These are phyloP conservation scores for Alca torda DNA, from an alignment of 2,797 vertebrate species.

Conservation along the genomic window DNA sequence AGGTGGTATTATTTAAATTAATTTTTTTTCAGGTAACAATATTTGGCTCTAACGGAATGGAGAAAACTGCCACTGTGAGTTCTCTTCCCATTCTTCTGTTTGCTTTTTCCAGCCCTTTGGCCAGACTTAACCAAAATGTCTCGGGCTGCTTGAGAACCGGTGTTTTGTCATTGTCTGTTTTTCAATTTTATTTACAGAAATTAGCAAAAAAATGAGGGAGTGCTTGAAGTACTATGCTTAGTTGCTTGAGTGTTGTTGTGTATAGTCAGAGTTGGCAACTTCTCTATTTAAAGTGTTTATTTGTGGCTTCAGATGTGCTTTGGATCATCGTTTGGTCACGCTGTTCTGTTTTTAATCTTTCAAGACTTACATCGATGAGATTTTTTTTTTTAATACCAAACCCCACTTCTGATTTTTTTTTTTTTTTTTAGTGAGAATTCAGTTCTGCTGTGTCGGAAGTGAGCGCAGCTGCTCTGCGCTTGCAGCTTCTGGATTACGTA, in stretches of 20 bases:
- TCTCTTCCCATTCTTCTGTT: background rate
- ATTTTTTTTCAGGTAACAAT: background rate
- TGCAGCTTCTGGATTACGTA: background rate
- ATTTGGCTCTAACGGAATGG: background rate
- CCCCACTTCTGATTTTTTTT: background rate
- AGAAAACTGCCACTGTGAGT: background rate
- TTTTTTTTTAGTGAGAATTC: background rate
- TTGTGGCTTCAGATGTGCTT: background rate
- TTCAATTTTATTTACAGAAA: background rate
- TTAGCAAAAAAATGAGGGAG: background rate
- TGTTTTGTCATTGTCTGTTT: background rate
- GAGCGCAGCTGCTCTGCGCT: accelerated
- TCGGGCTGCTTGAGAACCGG: background rate
- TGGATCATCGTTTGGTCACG: background rate
- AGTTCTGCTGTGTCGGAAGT: background rate
- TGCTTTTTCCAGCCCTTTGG: background rate
- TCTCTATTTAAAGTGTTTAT: background rate
- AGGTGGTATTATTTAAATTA: background rate
- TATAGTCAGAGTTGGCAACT: background rate
- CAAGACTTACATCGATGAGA: background rate
- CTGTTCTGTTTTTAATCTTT: background rate
- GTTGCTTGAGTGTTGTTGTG: background rate
- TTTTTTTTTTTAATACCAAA: background rate
- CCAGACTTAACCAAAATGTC: background rate
- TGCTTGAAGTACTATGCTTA: background rate